These are phyloP conservation scores for Cochlearius cochlearius DNA, from an alignment of 2,113 vertebrate genomes.

Conservation along the genomic window DNA sequence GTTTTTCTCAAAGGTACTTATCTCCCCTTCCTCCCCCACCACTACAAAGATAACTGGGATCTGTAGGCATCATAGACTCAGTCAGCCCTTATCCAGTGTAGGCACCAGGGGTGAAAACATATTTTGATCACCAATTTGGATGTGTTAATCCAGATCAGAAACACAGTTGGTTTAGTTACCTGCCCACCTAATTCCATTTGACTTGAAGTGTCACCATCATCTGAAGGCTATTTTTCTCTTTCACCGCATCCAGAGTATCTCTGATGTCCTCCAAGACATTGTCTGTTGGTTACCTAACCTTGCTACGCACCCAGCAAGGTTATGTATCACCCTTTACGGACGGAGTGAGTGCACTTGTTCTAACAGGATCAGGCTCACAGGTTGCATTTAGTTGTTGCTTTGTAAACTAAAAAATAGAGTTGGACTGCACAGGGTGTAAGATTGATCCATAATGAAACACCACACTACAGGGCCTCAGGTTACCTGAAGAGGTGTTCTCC, in stretches of 20 bases:
- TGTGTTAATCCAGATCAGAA: not conserved
- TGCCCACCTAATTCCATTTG: not conserved
- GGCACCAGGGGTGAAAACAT: not conserved
- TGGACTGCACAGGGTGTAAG: not conserved
- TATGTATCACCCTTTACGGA: not conserved
- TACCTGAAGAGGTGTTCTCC: not conserved
- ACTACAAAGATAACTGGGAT: not conserved
- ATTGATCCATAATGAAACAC: not conserved
- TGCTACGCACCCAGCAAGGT: not conserved
- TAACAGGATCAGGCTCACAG: not conserved
- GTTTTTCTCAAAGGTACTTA: not conserved
- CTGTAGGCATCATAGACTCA: not conserved
- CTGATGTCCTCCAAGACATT: not conserved
- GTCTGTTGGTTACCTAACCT: not conserved
- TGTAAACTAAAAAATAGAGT: not conserved
- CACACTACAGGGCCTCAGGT: not conserved
- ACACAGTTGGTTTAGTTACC: not conserved
- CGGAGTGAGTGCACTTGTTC: not conserved
- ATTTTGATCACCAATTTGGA: not conserved
- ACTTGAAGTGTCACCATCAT: not conserved
- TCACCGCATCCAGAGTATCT: not conserved
- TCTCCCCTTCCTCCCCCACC: fast-evolving
- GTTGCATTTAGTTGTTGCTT: not conserved
- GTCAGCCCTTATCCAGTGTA: not conserved
- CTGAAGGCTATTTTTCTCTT: not conserved